phyloP scores from a whole-genome alignment of 2,113 vertebrate species.

The Rhombomys opimus region DNA sequence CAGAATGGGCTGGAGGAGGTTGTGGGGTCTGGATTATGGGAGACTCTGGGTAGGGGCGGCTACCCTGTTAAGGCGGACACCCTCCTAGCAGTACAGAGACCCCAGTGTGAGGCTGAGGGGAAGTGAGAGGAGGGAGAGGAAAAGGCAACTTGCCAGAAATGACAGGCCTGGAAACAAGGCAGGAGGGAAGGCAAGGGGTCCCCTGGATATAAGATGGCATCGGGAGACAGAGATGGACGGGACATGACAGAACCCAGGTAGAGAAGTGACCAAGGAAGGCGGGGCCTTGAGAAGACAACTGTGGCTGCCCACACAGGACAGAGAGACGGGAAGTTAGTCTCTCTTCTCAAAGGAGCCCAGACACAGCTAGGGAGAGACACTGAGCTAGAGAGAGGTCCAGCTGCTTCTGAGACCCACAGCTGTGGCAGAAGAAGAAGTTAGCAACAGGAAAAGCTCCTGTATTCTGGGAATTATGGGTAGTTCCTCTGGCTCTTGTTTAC shows the following conservation, averaged over 20 bases:
- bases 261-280: background rate
- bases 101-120: background rate
- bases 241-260: background rate
- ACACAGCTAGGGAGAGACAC: background rate
- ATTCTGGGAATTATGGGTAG: background rate
- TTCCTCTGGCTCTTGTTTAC: background rate
- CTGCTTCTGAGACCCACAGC: conserved; percentile 32
- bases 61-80: background rate
- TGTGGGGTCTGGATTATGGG: background rate
- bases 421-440: background rate
- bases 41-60: background rate
- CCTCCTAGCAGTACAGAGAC: background rate
- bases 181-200: background rate
- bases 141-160: background rate
- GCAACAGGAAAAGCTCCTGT: background rate
- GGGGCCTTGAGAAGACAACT: background rate
- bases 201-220: background rate
- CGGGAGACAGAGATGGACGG: background rate
- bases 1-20: background rate
- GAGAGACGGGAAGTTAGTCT: background rate
- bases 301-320: background rate
- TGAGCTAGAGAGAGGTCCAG: background rate
- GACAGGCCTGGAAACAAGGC: background rate
- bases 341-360: too few relatives aligned
- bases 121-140: background rate